These are phyloP conservation scores for Sarcophilus harrisii DNA, from an alignment of 2,797 vertebrate species.

Conservation along the genomic window DNA sequence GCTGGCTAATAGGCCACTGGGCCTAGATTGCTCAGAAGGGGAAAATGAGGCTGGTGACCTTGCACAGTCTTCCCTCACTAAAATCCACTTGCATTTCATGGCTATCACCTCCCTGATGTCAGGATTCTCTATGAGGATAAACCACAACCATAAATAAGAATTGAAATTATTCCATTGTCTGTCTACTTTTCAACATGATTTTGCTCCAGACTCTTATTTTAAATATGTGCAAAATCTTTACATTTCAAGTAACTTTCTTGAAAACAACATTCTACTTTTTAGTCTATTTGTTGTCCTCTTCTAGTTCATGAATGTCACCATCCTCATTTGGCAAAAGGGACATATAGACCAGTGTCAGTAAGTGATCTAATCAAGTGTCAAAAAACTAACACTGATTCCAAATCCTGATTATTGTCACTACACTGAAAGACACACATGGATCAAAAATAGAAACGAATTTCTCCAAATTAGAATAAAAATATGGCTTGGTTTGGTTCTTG, in stretches of 20 bases:
- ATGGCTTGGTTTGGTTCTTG: background rate
- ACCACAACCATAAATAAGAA: background rate
- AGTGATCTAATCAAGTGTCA: background rate
- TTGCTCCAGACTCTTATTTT: background rate
- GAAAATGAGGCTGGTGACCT: too few relatives aligned
- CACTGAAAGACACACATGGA: background rate
- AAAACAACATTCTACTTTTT: background rate
- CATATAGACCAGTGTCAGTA: background rate
- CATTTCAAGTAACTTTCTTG: background rate
- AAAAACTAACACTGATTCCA: background rate
- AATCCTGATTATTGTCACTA: background rate
- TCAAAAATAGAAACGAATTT: background rate
- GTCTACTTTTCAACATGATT: background rate
- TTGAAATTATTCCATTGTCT: background rate
- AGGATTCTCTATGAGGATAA: too few relatives aligned
- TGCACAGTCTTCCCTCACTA: too few relatives aligned
- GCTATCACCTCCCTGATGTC: too few relatives aligned
- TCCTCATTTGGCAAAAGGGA: background rate
- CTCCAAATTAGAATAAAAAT: background rate
- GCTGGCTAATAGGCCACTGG: too few relatives aligned
- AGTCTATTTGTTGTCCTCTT: background rate
- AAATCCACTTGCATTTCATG: too few relatives aligned
- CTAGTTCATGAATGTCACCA: too few relatives aligned
- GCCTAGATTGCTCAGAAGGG: too few relatives aligned
- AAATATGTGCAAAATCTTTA: background rate